These are phyloP conservation scores for Alca torda DNA, from an alignment of 2,797 vertebrate species.

Conservation along the genomic window DNA sequence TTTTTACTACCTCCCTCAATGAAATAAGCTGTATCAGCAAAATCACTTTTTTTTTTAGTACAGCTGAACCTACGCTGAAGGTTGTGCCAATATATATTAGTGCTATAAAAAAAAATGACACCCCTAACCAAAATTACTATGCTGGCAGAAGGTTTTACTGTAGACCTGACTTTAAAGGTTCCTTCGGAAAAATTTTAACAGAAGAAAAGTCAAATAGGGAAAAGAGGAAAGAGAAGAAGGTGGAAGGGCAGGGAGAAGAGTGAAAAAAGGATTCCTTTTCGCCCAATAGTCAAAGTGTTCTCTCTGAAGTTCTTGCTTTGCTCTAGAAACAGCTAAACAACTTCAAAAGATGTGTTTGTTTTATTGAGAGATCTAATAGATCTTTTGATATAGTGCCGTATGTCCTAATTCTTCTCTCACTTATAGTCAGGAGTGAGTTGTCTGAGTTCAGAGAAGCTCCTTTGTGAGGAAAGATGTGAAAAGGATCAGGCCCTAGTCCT, in stretches of 20 bases:
- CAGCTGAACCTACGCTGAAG: background rate
- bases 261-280: background rate
- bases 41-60: background rate
- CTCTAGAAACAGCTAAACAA: constrained; percentile 46
- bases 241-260: background rate
- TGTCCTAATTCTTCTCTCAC: background rate
- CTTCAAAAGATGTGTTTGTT: constrained; percentile 39
- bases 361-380: background rate
- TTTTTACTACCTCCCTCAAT: constrained; percentile 3
- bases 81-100: background rate
- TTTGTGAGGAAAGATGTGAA: background rate
- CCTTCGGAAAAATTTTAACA: background rate
- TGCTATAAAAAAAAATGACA: background rate
- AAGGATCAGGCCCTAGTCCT: background rate
- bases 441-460: background rate
- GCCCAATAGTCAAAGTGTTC: background rate
- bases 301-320: constrained; percentile 40
- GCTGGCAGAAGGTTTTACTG: background rate
- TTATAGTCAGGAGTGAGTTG: background rate
- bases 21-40: constrained; percentile 38
- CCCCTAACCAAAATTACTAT: constrained; percentile 6
- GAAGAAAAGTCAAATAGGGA: background rate
- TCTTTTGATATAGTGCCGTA: background rate
- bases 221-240: background rate
- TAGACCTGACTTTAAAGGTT: background rate